Evolutionary conservation across 1,140 invertebrate species (phyloP), one percentile per base, ranked within the genome.

Genomic region (Anagrus nilaparvatae): DNA sequence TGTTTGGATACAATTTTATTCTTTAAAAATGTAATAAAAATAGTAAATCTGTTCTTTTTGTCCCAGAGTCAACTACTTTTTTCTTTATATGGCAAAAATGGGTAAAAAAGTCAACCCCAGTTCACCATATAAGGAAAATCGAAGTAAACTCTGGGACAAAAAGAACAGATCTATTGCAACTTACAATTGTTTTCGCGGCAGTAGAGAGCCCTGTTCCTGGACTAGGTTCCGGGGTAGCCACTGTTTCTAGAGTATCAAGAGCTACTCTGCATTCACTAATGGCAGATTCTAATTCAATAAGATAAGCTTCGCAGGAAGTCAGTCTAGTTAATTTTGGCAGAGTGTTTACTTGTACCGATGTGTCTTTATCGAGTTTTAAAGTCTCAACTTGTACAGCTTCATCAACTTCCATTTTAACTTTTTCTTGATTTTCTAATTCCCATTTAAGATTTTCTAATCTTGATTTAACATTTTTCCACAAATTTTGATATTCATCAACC

Each of bases 301-400:
- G 60, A 52, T 86, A 88, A 2, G 83, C 84, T 57, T 87, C 84
- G 56, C 81, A 81, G 1, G 84, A 79, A 16, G 83, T 84, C 35
- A 88, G 73, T 18, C 71, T 77, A 5, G 72, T 70, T 40, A 79
- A 63, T 19, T 72, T 67, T 0, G 76, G 74, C 14, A 83, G 52
- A 1, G 84, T 89, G 47, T 86, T 77, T 0, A 87, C 85, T 69
- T 89, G 85, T 7, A 85, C 76, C 2, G 79, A 76, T 3, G 74
- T 74, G 47, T 87, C 82, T 5, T 75, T 75, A 53, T 85, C 81
- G 55, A 84, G 84, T 52, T 70, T 80, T 1, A 84, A 58, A 0
- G 83, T 85, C 36, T 84, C 78, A 0, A 84, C 82, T 61, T 85
- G 76, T 4, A 78, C 68, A 17, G 73, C 69, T 44, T 77, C 73